phyloP scores from a whole-genome alignment of 2,888 invertebrate species.

The Miltochrista miniata region DNA sequence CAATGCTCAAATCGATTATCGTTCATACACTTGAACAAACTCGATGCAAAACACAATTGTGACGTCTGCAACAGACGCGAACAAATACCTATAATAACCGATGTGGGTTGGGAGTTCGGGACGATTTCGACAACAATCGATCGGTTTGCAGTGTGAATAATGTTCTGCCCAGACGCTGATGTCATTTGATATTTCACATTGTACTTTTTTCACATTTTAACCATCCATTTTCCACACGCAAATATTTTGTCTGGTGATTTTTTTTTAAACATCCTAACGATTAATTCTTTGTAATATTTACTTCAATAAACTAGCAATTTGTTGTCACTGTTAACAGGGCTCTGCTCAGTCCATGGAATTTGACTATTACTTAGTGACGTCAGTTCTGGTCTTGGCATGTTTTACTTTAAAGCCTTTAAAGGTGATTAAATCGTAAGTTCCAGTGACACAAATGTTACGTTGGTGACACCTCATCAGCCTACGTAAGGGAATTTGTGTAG shows the following conservation, averaged over 20 bases:
- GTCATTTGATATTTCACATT: slow-evolving; percentile 21
- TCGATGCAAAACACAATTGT: slow-evolving; percentile 62
- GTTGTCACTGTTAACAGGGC: no score
- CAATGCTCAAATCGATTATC: slow-evolving; percentile 40
- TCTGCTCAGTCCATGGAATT: not conserved
- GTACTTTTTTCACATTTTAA: no score
- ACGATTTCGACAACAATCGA: slow-evolving; percentile 39
- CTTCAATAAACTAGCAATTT: no score
- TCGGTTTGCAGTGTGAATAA: slow-evolving; percentile 19
- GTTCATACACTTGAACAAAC: slow-evolving; percentile 62
- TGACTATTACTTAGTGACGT: not conserved
- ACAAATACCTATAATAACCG: slow-evolving; percentile 28
- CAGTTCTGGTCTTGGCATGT: no score
- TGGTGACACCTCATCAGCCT: not conserved
- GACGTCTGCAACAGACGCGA: slow-evolving; percentile 37
- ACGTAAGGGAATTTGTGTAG: not conserved
- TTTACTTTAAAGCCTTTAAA: not conserved
- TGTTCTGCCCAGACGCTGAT: slow-evolving; percentile 24
- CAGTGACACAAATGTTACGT: not conserved
- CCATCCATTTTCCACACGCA: slow-evolving; percentile 24
- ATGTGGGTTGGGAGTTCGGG: slow-evolving; percentile 25
- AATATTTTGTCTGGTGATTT: no score
- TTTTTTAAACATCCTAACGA: no score
- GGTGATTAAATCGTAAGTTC: not conserved
- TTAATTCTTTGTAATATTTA: not conserved